phyloP scores from a whole-genome alignment of 2,113 vertebrate species.

The Dolichotis patagonum region DNA sequence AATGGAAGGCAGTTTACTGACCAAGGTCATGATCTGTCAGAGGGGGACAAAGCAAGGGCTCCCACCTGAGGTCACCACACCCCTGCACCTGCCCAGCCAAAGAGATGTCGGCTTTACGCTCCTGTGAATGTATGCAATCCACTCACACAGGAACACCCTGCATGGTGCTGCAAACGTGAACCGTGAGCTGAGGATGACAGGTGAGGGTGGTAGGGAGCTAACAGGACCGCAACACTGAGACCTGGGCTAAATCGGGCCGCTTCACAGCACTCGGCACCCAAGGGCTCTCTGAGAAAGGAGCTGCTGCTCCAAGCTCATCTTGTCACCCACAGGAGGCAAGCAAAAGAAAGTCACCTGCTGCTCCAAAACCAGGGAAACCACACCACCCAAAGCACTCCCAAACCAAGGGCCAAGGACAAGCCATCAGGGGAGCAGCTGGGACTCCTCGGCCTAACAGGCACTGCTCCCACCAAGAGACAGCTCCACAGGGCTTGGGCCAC shows the following conservation, averaged over 20 bases:
- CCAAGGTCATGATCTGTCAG: constrained; percentile 48
- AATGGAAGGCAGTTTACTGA: constrained; percentile 62
- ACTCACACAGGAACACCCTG: not conserved
- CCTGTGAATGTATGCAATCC: not conserved
- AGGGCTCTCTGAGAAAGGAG: not conserved
- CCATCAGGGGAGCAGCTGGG: fast-evolving
- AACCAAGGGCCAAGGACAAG: fast-evolving
- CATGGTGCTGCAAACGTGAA: not conserved
- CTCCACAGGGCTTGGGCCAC: not conserved
- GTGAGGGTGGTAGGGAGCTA: fast-evolving
- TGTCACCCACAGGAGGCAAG: not conserved
- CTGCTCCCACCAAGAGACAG: not conserved
- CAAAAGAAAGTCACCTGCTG: not conserved
- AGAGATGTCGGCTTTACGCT: not conserved
- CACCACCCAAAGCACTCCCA: too few species aligned
- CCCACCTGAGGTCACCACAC: too few species aligned
- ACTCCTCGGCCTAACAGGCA: fast-evolving
- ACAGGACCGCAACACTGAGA: not conserved
- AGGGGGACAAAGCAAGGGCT: not conserved
- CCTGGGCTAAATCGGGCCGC: fast-evolving
- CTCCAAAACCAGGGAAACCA: not conserved
- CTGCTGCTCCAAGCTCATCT: not conserved
- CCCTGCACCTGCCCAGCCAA: not conserved
- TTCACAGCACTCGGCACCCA: not conserved
- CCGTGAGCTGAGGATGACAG: not conserved